A percentile compares a stretch with the other conserved stretches of the same genome.
These are phyloP conservation scores for Microchirus variegatus DNA, from an alignment of 2,797 vertebrate species.

Conservation along the genomic window DNA sequence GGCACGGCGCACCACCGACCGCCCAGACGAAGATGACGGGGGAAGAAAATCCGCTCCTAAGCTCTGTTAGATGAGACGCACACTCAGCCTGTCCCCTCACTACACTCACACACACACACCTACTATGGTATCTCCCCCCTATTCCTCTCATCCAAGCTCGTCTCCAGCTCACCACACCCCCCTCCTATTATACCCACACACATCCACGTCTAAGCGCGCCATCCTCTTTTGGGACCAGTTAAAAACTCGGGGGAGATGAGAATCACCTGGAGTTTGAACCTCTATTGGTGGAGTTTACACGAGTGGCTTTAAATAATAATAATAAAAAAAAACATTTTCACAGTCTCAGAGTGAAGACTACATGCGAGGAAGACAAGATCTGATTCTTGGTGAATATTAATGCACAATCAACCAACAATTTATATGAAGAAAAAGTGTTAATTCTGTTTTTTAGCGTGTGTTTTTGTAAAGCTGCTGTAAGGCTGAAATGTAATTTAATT, in stretches of 20 bases:
- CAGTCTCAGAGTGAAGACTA: too few relatives aligned
- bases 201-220: conserved; percentile 10
- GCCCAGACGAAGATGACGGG: conserved; percentile 74
- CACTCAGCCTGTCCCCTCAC: conserved; percentile 60
- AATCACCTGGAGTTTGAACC: conserved; percentile 35
- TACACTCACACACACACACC: conserved; percentile 13
- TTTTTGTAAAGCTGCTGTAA: too few relatives aligned
- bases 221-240: conserved; percentile 50
- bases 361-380: too few relatives aligned
- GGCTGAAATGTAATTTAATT: too few relatives aligned
- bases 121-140: conserved; percentile 49
- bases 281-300: conserved; percentile 33
- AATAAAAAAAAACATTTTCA: too few relatives aligned
- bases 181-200: conserved; percentile 11
- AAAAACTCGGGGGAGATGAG: conserved; percentile 44
- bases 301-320: conserved; percentile 16
- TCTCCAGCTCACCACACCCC: conserved; percentile 36
- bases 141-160: too few relatives aligned
- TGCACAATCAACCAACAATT: too few relatives aligned
- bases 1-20: conserved; percentile 44
- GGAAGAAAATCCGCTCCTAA: conserved; percentile 73
- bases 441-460: too few relatives aligned
- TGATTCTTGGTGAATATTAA: neutral
- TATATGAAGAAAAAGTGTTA: too few relatives aligned
- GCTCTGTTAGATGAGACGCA: conserved; percentile 72